These are phyloP conservation scores for Paramuricea clavata DNA, from an alignment of 92 coral and sea anemone genomes.

Conservation along the genomic window DNA sequence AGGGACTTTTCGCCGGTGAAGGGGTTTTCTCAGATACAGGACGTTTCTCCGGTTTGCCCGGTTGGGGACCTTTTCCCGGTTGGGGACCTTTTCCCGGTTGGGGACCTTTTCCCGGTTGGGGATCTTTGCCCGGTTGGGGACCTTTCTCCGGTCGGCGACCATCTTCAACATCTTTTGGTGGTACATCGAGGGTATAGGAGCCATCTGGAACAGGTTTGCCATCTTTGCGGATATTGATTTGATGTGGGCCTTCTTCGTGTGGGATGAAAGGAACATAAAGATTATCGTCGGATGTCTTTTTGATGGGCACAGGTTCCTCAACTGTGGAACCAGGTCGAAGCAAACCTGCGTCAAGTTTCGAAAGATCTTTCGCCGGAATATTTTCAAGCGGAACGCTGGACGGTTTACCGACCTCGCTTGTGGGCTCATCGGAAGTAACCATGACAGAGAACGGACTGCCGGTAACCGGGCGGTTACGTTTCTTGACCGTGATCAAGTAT, in stretches of 20 bases:
- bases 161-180: conserved; percentile 88
- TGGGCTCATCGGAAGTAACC: conserved; percentile 89
- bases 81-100: neutral
- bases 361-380: conserved; percentile 90
- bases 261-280: conserved; percentile 93
- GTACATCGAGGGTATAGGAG: conserved; percentile 91
- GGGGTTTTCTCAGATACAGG: neutral
- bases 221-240: conserved; percentile 89
- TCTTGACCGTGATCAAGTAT: conserved; percentile 90
- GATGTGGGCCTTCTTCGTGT: conserved; percentile 92
- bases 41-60: too few species aligned
- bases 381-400: conserved; percentile 95
- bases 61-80: conserved; percentile 81
- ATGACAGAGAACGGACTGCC: conserved; percentile 97
- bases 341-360: conserved; percentile 85
- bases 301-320: conserved; percentile 90
- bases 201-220: conserved; percentile 90
- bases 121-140: neutral
- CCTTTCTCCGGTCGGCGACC: conserved; percentile 71
- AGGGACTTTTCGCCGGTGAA: neutral
- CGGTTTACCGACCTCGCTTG: conserved; percentile 90
- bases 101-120: neutral
- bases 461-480: conserved; percentile 78
- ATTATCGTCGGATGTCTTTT: conserved; percentile 93
- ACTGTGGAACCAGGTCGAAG: conserved; percentile 83